A percentile compares a stretch with the other conserved stretches of the same genome.
phyloP scores from a whole-genome alignment of 2,113 vertebrate genomes.

The Mesoclemmys tuberculata region DNA sequence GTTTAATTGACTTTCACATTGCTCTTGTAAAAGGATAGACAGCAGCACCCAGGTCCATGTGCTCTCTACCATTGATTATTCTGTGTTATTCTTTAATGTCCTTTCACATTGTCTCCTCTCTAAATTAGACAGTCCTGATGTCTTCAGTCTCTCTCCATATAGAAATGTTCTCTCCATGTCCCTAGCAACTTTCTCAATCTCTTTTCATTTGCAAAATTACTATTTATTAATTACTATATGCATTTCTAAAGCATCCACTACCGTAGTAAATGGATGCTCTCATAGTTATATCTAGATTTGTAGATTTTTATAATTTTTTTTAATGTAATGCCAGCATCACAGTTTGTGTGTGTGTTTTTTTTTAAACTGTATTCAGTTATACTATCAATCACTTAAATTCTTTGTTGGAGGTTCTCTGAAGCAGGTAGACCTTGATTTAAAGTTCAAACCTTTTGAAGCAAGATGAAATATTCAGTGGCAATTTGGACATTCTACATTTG shows the following conservation, averaged over 20 bases:
- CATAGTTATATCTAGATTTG: not conserved
- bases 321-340: not conserved
- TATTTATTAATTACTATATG: not conserved
- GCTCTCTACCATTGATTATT: not conserved
- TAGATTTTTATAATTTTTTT: not conserved
- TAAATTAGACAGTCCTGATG: not conserved
- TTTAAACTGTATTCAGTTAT: not conserved
- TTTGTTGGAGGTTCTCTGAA: not conserved
- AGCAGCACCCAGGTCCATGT: not conserved
- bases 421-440: slow-evolving; percentile 33
- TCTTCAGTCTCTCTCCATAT: not conserved
- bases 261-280: not conserved
- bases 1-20: not conserved
- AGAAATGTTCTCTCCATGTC: not conserved
- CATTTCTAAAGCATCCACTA: not conserved
- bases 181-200: not conserved
- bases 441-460: slow-evolving; percentile 13
- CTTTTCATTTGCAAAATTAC: not conserved
- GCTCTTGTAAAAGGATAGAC: not conserved
- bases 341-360: not conserved
- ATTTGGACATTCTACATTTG: slow-evolving; percentile 32
- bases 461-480: slow-evolving; percentile 48
- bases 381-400: not conserved
- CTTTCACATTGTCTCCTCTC: not conserved
- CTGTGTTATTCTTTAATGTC: not conserved